Evolutionary conservation across 2,113 vertebrate species (phyloP).

Genomic region (Chaetodon trifascialis): DNA sequence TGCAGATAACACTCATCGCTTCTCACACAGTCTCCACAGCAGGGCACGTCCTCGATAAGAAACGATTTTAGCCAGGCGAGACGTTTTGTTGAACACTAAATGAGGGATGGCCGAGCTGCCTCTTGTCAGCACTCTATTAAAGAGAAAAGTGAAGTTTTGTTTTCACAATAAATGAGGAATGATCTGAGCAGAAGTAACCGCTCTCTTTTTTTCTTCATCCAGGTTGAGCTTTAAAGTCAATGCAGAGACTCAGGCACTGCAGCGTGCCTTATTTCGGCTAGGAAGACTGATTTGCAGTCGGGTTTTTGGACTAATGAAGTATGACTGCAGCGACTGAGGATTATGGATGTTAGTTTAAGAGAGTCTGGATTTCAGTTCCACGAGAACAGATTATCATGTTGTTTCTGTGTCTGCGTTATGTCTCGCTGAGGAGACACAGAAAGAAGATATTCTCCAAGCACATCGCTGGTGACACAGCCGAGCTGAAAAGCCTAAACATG

Average conservation of each 20-base stretch:
- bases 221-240: conserved; percentile 41
- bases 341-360: conserved; percentile 73
- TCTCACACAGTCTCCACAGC: conserved; percentile 45
- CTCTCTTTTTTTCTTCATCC: conserved; percentile 12
- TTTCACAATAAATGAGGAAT: conserved; percentile 54
- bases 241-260: conserved; percentile 13
- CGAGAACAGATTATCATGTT: conserved; percentile 71
- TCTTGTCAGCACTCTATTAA: conserved; percentile 46
- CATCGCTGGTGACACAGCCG: conserved; percentile 43
- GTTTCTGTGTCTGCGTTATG: conserved; percentile 69
- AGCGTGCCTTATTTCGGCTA: conserved; percentile 26
- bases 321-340: conserved; percentile 63
- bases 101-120: conserved; percentile 33
- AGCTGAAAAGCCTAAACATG: conserved; percentile 60
- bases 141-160: conserved; percentile 46
- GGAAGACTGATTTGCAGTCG: conserved; percentile 44
- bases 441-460: conserved; percentile 52
- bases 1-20: conserved; percentile 62
- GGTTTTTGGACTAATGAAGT: conserved; percentile 61
- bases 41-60: conserved; percentile 49
- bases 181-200: conserved; percentile 25
- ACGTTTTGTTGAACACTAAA: conserved; percentile 52
- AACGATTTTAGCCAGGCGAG: conserved; percentile 4
- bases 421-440: conserved; percentile 55
- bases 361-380: conserved; percentile 66